phyloP scores from a whole-genome alignment of 2,888 invertebrate genomes.

The Drosophila lacicola region DNA sequence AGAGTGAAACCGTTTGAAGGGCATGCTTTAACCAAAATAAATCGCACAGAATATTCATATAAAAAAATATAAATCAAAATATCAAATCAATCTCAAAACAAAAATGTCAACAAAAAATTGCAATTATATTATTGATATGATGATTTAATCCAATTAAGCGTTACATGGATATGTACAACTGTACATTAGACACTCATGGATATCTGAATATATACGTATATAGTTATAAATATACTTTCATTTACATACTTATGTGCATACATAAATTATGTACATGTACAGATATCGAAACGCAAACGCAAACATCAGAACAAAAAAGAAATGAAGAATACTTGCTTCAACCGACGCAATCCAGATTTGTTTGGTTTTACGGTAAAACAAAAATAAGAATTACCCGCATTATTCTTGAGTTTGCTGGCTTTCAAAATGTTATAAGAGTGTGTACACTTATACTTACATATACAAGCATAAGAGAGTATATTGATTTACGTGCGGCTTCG shows the following conservation, averaged over 20 bases:
- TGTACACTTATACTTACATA: constrained; percentile 1
- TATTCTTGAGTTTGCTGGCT: constrained; percentile 35
- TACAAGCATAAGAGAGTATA: constrained; percentile 6
- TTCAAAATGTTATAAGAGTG: constrained; percentile 44
- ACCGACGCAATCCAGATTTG: constrained; percentile 61
- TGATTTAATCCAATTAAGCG: constrained; percentile 28
- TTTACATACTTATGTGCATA: background rate
- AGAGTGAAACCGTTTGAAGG: too few relatives aligned
- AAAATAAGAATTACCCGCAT: constrained; percentile 40
- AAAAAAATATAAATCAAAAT: too few relatives aligned
- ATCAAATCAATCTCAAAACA: constrained; percentile 17
- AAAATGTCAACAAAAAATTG: constrained; percentile 22
- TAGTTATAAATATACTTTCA: too few relatives aligned
- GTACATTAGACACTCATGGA: too few relatives aligned
- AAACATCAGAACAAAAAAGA: constrained; percentile 43
- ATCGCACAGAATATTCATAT: too few relatives aligned
- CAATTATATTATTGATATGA: constrained; percentile 22
- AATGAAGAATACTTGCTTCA: constrained; percentile 36
- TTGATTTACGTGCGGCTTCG: constrained; percentile 10
- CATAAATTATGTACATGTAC: constrained; percentile 34
- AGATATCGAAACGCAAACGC: constrained; percentile 24
- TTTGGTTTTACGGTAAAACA: constrained; percentile 41
- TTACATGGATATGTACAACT: background rate
- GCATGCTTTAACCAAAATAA: too few relatives aligned
- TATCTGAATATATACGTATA: too few relatives aligned